These are phyloP conservation scores for Anguilla obscura DNA, from an alignment of 2,797 vertebrate species.

Conservation along the genomic window DNA sequence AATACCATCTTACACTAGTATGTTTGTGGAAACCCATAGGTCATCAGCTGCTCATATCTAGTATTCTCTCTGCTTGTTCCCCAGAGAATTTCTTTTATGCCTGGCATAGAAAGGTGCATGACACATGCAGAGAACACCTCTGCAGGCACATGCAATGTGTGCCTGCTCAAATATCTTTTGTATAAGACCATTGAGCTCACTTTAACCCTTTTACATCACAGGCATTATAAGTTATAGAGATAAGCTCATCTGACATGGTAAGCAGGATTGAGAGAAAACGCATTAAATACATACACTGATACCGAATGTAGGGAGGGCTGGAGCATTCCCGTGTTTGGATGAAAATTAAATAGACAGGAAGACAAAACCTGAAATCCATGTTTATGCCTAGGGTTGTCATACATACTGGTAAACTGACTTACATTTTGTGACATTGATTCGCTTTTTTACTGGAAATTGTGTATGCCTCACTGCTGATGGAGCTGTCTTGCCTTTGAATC, in stretches of 20 bases:
- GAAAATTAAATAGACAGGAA: neutral
- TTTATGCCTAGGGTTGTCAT: neutral
- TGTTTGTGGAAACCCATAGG: neutral
- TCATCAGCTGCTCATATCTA: neutral
- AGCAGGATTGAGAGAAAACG: neutral
- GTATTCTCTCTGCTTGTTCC: neutral
- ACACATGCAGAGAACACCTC: neutral
- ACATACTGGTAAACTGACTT: slow-evolving; percentile 5
- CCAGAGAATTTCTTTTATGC: neutral
- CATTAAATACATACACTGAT: neutral
- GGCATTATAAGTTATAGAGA: neutral
- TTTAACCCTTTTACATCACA: neutral
- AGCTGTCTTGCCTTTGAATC: neutral
- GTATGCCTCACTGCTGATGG: neutral
- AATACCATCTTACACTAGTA: neutral
- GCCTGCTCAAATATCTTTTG: neutral
- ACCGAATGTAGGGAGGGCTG: neutral
- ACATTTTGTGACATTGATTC: neutral
- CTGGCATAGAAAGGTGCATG: neutral
- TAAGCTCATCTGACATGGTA: neutral
- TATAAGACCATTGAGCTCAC: neutral
- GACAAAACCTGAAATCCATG: slow-evolving; percentile 7
- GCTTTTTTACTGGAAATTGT: neutral
- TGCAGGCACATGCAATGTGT: neutral
- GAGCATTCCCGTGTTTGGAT: neutral